A percentile compares a stretch with the other conserved stretches of the same genome.
These are phyloP conservation scores for Mionectes olivaceus DNA, from an alignment of 2,797 vertebrate genomes.

Conservation along the genomic window DNA sequence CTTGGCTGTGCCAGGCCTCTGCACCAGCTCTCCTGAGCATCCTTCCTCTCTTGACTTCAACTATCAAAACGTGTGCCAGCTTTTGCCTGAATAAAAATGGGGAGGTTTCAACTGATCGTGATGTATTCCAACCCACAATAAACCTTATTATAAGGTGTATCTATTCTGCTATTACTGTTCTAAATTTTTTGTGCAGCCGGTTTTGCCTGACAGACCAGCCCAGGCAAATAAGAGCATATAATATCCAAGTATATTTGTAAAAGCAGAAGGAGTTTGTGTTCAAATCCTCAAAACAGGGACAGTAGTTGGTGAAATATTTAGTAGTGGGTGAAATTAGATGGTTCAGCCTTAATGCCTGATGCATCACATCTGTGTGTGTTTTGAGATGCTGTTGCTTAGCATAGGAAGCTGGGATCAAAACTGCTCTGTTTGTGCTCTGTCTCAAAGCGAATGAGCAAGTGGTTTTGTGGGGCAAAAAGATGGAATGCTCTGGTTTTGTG, in stretches of 20 bases:
- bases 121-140: background rate
- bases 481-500: background rate
- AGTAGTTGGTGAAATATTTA: background rate
- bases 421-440: background rate
- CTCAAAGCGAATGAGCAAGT: background rate
- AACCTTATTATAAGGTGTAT: background rate
- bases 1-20: background rate
- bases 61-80: accelerated
- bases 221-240: background rate
- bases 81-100: background rate
- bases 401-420: background rate
- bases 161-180: background rate
- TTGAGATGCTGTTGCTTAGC: background rate
- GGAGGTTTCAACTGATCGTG: background rate
- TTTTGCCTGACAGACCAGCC: background rate
- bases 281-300: background rate
- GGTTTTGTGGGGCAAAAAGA: background rate
- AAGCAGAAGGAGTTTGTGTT: background rate
- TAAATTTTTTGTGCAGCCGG: background rate
- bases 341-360: background rate
- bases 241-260: background rate
- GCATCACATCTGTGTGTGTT: background rate
- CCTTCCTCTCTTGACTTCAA: background rate
- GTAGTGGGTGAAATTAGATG: background rate
- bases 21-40: background rate